Conservation (phyloP, 2,888 invertebrate species). For the Agelastica alni region DNA sequence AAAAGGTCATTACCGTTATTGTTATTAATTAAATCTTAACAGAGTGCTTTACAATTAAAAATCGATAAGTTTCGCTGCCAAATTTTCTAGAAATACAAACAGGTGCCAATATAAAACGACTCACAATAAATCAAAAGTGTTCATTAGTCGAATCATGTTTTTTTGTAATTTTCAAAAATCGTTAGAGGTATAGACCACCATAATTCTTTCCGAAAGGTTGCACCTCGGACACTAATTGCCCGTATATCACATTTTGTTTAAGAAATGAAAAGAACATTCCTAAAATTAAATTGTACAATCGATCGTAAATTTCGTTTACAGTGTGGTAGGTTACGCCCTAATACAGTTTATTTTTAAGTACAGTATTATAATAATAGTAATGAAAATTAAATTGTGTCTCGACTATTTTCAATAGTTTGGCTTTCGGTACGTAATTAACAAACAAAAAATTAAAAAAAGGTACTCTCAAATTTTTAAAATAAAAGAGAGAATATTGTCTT, state of each 20-base stretch:
- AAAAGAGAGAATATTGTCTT: no score
- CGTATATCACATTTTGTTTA: conserved; percentile 16
- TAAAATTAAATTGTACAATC: conserved; percentile 7
- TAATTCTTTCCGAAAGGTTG: conserved; percentile 19
- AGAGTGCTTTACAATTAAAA: no score
- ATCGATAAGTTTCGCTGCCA: no score
- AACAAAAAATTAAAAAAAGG: no score
- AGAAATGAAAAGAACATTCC: conserved; percentile 11
- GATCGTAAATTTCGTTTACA: conserved; percentile 11
- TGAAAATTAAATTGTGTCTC: no score
- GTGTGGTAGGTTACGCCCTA: conserved; percentile 9
- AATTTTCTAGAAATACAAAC: no score
- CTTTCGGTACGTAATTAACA: no score
- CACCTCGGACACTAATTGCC: conserved; percentile 15
- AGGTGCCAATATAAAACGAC: conserved; percentile 7
- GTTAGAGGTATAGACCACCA: conserved; percentile 1
- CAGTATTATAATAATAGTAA: no score
- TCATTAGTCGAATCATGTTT: conserved; percentile 4
- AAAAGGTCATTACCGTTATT: no score
- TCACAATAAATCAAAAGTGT: neutral
- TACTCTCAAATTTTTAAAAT: no score
- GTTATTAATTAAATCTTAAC: no score
- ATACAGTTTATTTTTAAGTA: conserved; percentile 4
- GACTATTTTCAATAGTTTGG: no score
- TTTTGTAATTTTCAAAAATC: conserved; percentile 12